Base-by-base conservation (phyloP, 1,140 invertebrate genomes). In the Dinoponera quadriceps region DNA sequence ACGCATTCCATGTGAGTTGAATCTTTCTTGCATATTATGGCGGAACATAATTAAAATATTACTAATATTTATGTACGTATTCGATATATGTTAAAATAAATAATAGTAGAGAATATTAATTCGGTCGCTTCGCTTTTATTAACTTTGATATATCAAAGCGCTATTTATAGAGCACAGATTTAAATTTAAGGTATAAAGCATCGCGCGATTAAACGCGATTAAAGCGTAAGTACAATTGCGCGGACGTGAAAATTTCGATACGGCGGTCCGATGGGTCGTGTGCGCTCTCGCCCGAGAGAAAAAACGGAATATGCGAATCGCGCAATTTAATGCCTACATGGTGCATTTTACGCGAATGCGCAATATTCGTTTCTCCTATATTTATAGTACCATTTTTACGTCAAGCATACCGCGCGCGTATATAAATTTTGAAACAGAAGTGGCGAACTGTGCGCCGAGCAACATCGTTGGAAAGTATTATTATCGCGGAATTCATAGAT, bases 381-480 rank as follows among this genome's bases (percentile, higher is more conserved):
- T 80, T 80, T 77, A 66, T 77, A 66, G 29, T 55, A 44, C 27
- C 4, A 77, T 77, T 71, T 80, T 80, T 69, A 71, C 25, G 20
- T 80, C 49, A 69, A 69, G 65, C 33, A 29, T 80, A 59, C 14
- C 14, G 33, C n/a, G 75, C 49, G 22, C n/a, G 75, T 29, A 71
- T 71, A 71, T 80, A 80, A 80, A 80, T 80, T 69, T 71, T 60
- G 51, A 80, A 69, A 71, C 65, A 71, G 33, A 57, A 71, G 33
- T 27, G 65, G 25, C 68, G 7, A 25, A 80, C 14, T 57, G 22
- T 18, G 27, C 48, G 11, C 9, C 38, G 38, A 44, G 48, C 65
- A 33, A n/a, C 25, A 71, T 80, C 65, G 75, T 80, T 80, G 75
- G 71, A 71, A 77, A 80, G 75, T 80, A 71, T 71, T 80, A 80